Conservation (phyloP, 1,140 invertebrate genomes). For the Mesaphorura yosii region DNA sequence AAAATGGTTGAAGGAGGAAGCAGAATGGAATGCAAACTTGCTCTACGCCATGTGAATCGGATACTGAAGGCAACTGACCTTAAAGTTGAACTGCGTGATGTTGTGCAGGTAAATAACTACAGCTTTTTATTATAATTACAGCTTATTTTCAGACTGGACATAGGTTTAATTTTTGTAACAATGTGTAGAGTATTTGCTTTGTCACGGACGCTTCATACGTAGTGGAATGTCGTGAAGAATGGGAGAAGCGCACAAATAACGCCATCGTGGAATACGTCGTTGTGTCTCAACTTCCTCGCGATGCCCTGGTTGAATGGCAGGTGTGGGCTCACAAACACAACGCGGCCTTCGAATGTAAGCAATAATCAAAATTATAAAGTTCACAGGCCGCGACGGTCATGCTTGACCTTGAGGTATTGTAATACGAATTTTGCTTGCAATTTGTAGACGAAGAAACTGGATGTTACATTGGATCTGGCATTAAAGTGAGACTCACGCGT, state of each 20-base stretch:
- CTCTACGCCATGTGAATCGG: constrained; percentile 53
- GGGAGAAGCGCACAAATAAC: constrained; percentile 72
- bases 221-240: constrained; percentile 58
- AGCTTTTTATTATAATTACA: background rate
- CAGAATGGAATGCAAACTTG: constrained; percentile 61
- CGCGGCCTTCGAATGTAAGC: constrained; percentile 71
- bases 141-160: background rate
- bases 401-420: background rate
- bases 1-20: constrained; percentile 57
- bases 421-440: constrained; percentile 2
- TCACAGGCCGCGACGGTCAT: background rate
- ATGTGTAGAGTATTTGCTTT: constrained; percentile 64
- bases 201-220: constrained; percentile 57
- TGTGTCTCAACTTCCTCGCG: constrained; percentile 61
- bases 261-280: constrained; percentile 76
- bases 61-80: constrained; percentile 35
- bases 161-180: constrained; percentile 1
- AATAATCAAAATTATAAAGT: background rate
- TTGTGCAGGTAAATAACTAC: constrained; percentile 30
- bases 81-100: constrained; percentile 32
- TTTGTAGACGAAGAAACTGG: constrained; percentile 75
- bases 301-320: constrained; percentile 80
- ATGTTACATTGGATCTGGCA: constrained; percentile 47
- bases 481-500: constrained; percentile 56
- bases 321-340: constrained; percentile 77